phyloP scores from a whole-genome alignment of 2,113 vertebrate genomes.

The Talpa occidentalis region DNA sequence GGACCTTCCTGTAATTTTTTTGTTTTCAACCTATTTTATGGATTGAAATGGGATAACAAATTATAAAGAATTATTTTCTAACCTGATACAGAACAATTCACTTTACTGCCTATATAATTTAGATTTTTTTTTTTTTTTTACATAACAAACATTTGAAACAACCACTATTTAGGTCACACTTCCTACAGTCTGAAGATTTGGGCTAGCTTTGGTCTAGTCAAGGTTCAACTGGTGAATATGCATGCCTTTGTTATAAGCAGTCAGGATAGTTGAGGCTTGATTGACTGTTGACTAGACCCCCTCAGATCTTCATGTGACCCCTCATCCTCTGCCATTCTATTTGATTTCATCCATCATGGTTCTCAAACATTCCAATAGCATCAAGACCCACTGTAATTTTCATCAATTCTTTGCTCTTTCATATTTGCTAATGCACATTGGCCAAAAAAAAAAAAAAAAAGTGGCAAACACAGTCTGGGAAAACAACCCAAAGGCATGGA shows the following conservation, averaged over 20 bases:
- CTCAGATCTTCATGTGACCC: no score
- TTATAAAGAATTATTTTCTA: neutral
- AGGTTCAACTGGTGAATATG: neutral
- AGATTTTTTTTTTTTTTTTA: neutral
- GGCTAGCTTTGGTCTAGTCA: neutral
- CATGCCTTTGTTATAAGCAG: neutral
- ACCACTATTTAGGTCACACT: neutral
- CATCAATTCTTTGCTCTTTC: neutral
- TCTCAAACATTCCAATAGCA: neutral
- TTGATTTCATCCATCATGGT: neutral
- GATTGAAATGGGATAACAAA: neutral
- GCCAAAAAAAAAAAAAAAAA: no score
- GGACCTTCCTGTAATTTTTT: neutral
- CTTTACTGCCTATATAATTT: neutral
- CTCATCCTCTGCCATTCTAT: neutral
- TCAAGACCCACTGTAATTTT: neutral
- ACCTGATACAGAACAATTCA: neutral
- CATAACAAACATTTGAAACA: neutral
- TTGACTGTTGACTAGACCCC: neutral
- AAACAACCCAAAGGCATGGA: neutral
- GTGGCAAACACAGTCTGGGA: neutral
- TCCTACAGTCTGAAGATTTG: neutral
- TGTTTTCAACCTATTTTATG: neutral
- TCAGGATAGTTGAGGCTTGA: no score
- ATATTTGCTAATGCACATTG: no score